Percentiles rank a stretch among this genome's conserved stretches.
phyloP scores from a whole-genome alignment of 2,888 invertebrate species.

The Sepioteuthis lessoniana region DNA sequence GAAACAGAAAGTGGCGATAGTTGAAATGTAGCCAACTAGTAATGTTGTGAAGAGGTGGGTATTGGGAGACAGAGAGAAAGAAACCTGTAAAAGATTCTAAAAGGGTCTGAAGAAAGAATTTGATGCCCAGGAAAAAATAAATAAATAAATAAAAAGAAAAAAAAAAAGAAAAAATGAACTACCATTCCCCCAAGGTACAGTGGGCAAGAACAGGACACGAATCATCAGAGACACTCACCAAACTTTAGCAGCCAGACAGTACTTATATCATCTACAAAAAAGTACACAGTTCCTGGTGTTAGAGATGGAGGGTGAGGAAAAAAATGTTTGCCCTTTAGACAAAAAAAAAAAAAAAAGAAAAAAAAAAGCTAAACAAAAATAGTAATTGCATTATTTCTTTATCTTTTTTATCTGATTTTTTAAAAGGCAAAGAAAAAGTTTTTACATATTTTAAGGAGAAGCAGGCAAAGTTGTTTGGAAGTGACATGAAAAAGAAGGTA shows the following conservation, averaged over 20 bases:
- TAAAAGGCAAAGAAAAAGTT: not conserved
- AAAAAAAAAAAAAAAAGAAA: not conserved
- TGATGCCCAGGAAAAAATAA: not conserved
- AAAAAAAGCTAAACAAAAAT: not conserved
- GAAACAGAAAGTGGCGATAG: not conserved
- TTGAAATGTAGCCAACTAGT: not conserved
- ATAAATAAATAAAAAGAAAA: too few relatives aligned
- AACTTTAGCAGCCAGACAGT: slow-evolving; percentile 33
- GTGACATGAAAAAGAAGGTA: not conserved
- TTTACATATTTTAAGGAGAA: slow-evolving; percentile 7
- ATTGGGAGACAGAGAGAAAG: not conserved
- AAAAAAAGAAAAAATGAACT: not conserved
- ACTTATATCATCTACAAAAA: slow-evolving; percentile 33
- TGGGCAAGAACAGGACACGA: not conserved
- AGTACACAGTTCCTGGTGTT: slow-evolving; percentile 33
- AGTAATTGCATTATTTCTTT: not conserved
- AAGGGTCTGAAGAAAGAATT: not conserved
- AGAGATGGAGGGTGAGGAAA: not conserved
- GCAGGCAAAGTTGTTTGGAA: not conserved
- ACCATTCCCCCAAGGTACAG: slow-evolving; percentile 4
- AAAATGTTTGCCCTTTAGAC: not conserved
- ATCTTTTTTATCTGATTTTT: not conserved
- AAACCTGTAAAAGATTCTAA: not conserved
- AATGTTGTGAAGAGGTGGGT: not conserved
- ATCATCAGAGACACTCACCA: slow-evolving; percentile 16